Evolutionary conservation across 2,113 vertebrate genomes (phyloP), one percentile per base, ranked within the genome.

Genomic region (Balaenoptera acutorostrata): DNA sequence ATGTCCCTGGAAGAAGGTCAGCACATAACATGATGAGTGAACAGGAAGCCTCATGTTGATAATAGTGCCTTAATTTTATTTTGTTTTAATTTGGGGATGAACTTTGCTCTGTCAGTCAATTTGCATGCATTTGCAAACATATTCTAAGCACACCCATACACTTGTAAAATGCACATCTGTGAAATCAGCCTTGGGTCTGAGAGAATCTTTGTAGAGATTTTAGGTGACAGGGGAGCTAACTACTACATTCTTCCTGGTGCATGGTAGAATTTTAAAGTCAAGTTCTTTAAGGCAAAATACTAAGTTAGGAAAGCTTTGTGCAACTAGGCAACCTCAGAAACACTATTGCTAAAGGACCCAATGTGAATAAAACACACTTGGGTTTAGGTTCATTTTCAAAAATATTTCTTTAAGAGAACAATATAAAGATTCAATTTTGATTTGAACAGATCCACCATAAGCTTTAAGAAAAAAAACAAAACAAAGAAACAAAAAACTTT

Each of bases 71-170:
- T 25, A 63, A 13, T 87, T 74, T 77, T 71, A 7, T 75, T 77
- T 55, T 61, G 21, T 84, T 77, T 82, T 1, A 78, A 81, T 49
- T 68, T 36, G 12, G 44, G 64, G 33, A 81, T 59, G 72, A 95
- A 91, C 88, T 97, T 88, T 94, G 72, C 36, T 95, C 75, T 97
- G 94, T 94, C n/a, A 84, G 25, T 86, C 74, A 92, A 33, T 88
- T 71, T 93, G 82, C 72, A 95, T 44, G 36, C 23, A 92, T 94
- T 86, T 94, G 86, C 49, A 93, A 95, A 91, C 23, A 80, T 75
- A 55, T 63, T 88, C 57, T 85, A 86, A 71, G 64, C 3, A 66
- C 6, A 33, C 29, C 52, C 90, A 77, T 15, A 93, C 17, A 81
- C 36, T n/a, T 64, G n/a, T 33, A 74, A 96, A 93, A 90, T 80